These are phyloP conservation scores for Gymnarchus niloticus DNA, from an alignment of 2,113 vertebrate genomes.

Conservation along the genomic window DNA sequence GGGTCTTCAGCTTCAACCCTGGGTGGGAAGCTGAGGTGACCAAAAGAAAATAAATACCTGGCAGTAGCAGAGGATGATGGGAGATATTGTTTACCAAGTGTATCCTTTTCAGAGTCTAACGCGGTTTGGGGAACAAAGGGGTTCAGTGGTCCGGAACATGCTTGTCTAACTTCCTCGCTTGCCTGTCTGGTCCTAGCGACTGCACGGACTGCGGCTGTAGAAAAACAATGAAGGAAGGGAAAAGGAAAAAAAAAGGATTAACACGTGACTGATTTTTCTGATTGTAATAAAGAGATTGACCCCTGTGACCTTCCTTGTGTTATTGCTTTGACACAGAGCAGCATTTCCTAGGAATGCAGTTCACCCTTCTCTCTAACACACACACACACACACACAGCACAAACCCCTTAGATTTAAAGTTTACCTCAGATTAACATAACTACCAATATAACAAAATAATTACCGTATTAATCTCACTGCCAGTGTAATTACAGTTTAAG, in stretches of 20 bases:
- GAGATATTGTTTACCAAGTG: background rate
- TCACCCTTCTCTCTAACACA: background rate
- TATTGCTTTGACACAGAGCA: background rate
- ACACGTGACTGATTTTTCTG: background rate
- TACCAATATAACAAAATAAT: background rate
- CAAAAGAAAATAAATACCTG: conserved; percentile 18
- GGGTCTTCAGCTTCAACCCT: background rate
- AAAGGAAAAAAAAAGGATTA: background rate
- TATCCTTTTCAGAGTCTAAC: background rate
- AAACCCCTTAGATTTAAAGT: background rate
- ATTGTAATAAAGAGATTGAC: background rate
- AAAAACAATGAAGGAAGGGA: background rate
- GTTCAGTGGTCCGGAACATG: background rate
- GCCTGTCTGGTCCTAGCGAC: background rate
- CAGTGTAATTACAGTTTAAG: background rate
- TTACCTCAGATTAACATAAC: background rate
- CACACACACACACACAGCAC: conserved; percentile 11
- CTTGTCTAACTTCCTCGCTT: background rate
- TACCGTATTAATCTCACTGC: background rate
- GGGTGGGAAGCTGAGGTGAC: background rate
- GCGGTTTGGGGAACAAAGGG: background rate
- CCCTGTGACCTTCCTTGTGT: background rate
- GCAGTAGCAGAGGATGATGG: background rate
- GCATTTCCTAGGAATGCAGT: background rate
- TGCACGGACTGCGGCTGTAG: background rate